phyloP scores from a whole-genome alignment of 2,797 vertebrate species.

The Odontamblyopus lacepedii region DNA sequence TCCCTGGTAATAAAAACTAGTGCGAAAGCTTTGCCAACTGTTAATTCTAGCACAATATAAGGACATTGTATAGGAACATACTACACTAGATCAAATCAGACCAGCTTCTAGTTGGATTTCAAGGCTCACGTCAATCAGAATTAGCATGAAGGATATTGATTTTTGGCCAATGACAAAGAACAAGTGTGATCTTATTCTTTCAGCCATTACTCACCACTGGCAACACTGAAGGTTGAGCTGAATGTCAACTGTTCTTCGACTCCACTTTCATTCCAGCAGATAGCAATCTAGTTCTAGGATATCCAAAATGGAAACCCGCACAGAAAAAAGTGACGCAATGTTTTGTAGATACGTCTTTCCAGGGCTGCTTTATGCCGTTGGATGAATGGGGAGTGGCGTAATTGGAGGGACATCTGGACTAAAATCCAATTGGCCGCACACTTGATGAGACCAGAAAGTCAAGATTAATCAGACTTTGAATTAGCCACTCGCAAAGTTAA shows the following conservation, averaged over 20 bases:
- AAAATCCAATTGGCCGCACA: no score
- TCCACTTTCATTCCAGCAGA: constrained; percentile 5
- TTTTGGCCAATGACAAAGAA: not conserved
- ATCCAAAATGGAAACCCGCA: constrained; percentile 5
- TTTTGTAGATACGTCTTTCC: constrained; percentile 1
- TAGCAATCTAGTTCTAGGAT: not conserved
- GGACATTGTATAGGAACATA: not conserved
- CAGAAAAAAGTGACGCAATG: constrained; percentile 13
- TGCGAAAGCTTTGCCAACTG: not conserved
- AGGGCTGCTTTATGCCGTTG: constrained; percentile 26
- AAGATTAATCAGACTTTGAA: no score
- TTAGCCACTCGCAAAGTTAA: no score
- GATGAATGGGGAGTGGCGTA: not conserved
- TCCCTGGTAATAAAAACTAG: not conserved
- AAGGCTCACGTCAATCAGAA: not conserved
- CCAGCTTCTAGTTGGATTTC: not conserved
- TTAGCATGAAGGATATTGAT: constrained; percentile 2
- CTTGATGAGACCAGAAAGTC: no score
- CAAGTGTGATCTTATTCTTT: constrained; percentile 5
- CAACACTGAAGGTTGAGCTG: not conserved
- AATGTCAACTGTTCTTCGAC: not conserved
- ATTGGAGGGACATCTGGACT: not conserved
- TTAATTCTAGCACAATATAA: not conserved
- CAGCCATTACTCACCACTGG: constrained; percentile 5
- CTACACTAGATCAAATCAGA: not conserved